A percentile compares a stretch with the other conserved stretches of the same genome.
phyloP scores from a whole-genome alignment of 2,888 invertebrate species.

The Idaea aversata region DNA sequence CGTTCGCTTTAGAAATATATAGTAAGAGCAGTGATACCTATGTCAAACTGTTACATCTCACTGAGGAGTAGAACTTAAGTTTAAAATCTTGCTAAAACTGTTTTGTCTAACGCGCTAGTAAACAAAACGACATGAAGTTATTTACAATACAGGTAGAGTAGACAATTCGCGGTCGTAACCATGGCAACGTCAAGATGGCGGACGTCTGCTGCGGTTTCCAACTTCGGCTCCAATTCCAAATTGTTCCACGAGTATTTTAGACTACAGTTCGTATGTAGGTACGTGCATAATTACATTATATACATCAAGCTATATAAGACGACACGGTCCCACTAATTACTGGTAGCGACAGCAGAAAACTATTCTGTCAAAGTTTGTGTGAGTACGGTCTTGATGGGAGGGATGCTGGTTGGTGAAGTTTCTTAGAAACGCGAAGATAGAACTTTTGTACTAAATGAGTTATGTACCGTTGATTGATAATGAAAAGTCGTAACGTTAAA shows the following conservation, averaged over 20 bases:
- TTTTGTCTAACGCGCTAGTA: constrained; percentile 31
- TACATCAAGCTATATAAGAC: constrained; percentile 66
- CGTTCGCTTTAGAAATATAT: too few relatives aligned
- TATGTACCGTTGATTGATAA: neutral
- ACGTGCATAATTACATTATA: constrained; percentile 76
- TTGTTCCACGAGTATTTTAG: constrained; percentile 74
- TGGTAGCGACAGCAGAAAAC: constrained; percentile 50
- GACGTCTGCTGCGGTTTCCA: constrained; percentile 75
- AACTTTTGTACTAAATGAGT: neutral
- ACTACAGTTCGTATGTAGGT: constrained; percentile 64
- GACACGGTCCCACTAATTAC: constrained; percentile 67
- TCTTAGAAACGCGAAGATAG: neutral
- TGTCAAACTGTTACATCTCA: too few relatives aligned
- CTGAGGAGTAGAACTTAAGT: too few relatives aligned
- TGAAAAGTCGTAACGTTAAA: neutral
- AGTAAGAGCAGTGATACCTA: too few relatives aligned
- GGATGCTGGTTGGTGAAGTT: too few relatives aligned
- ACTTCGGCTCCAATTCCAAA: constrained; percentile 77
- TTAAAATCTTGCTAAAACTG: constrained; percentile 11
- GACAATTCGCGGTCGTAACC: constrained; percentile 72
- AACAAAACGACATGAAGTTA: constrained; percentile 61
- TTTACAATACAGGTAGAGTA: constrained; percentile 71
- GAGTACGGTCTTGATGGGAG: neutral
- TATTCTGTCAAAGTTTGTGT: constrained; percentile 2
- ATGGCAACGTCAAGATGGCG: constrained; percentile 75